Evolutionary conservation across 2,797 vertebrate species (phyloP).

Genomic region (Heterohyrax brucei): DNA sequence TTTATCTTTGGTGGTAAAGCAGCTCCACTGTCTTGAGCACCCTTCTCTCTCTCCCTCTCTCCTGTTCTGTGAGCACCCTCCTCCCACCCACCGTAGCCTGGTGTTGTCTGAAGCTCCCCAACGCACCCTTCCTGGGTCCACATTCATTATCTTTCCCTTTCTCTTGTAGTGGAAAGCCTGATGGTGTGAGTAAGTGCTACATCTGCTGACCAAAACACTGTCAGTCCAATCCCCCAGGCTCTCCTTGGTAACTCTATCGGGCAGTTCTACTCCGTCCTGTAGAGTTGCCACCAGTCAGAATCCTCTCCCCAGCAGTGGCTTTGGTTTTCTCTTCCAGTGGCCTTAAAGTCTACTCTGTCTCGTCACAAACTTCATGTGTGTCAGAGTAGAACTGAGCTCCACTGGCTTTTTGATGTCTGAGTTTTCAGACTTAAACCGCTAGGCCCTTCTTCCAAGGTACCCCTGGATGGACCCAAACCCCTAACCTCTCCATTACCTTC

Average conservation of each 20-base stretch:
- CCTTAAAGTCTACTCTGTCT: background rate
- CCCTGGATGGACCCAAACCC: background rate
- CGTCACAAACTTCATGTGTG: background rate
- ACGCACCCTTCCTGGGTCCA: background rate
- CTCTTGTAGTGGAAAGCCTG: no score
- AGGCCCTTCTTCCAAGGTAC: background rate
- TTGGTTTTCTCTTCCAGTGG: background rate
- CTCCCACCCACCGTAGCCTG: fast-evolving
- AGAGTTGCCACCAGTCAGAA: no score
- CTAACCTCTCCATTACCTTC: background rate
- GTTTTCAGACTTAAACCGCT: background rate
- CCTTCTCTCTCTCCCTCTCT: no score
- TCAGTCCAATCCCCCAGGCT: no score
- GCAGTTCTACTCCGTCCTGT: no score
- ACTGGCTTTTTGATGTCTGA: background rate
- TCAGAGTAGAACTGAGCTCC: background rate
- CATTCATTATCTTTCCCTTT: background rate
- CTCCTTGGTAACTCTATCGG: no score
- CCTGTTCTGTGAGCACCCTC: no score
- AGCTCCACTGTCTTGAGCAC: background rate
- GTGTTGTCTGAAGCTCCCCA: background rate
- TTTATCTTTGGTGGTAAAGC: background rate
- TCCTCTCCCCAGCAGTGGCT: no score
- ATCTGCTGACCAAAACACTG: no score
- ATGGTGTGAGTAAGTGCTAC: no score